phyloP scores from a whole-genome alignment of 1,140 invertebrate genomes.

The Nilaparvata lugens region DNA sequence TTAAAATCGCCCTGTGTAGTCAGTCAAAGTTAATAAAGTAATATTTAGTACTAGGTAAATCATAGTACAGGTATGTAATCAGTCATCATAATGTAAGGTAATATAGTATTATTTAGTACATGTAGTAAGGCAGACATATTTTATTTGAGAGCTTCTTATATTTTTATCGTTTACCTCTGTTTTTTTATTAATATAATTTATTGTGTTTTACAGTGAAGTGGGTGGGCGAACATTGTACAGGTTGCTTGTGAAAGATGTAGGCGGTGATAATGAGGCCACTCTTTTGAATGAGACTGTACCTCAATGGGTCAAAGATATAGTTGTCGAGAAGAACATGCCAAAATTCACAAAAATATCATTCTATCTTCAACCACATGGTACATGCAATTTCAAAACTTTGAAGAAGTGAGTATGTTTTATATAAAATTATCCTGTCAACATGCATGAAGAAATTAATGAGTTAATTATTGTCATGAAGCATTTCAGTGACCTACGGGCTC shows the following conservation, averaged over 20 bases:
- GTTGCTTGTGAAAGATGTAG: slow-evolving; percentile 83
- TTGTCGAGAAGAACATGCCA: slow-evolving; percentile 87
- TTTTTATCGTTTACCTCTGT: slow-evolving; percentile 18
- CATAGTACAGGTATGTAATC: too few relatives aligned
- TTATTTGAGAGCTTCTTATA: slow-evolving; percentile 8
- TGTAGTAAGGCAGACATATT: slow-evolving; percentile 12
- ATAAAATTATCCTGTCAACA: too few relatives aligned
- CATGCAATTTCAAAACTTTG: slow-evolving; percentile 79
- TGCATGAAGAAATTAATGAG: too few relatives aligned
- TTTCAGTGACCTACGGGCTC: too few relatives aligned
- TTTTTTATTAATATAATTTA: not conserved
- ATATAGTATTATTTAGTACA: not conserved
- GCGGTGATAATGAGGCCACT: slow-evolving; percentile 89
- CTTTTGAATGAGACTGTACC: slow-evolving; percentile 92
- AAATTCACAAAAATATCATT: slow-evolving; percentile 98
- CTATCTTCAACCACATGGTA: slow-evolving; percentile 86
- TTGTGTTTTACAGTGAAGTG: slow-evolving; percentile 63
- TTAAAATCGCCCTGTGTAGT: too few relatives aligned
- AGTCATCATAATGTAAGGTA: too few relatives aligned
- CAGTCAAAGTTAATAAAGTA: too few relatives aligned
- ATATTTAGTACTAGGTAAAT: too few relatives aligned
- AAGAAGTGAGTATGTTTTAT: slow-evolving; percentile 65
- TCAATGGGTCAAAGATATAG: slow-evolving; percentile 91
- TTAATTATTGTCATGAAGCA: too few relatives aligned
- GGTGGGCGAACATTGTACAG: slow-evolving; percentile 88